Percentiles rank a stretch among this genome's conserved stretches.
These are phyloP conservation scores for Acinonyx jubatus DNA, from an alignment of 2,113 vertebrate genomes.

Conservation along the genomic window DNA sequence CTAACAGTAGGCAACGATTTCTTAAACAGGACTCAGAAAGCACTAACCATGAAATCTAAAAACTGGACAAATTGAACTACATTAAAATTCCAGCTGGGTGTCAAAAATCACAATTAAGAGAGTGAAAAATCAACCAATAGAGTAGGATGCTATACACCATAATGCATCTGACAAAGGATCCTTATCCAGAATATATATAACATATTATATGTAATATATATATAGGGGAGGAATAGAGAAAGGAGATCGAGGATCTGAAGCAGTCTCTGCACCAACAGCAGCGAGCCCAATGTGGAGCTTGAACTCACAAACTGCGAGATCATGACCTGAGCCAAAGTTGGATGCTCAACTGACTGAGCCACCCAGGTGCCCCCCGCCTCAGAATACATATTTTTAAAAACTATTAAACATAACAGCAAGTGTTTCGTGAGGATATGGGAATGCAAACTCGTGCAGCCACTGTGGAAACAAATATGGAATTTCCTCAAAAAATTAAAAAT, in stretches of 20 bases:
- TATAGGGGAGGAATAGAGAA: too few relatives aligned
- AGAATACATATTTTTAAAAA: not conserved
- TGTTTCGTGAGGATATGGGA: not conserved
- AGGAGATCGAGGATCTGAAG: too few relatives aligned
- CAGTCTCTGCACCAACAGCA: too few relatives aligned
- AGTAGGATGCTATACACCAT: not conserved
- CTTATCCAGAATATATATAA: not conserved
- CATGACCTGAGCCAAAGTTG: too few relatives aligned
- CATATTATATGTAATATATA: too few relatives aligned
- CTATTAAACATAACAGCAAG: not conserved
- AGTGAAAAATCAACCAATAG: not conserved
- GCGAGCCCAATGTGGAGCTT: too few relatives aligned
- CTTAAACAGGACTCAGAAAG: not conserved
- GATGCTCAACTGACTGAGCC: too few relatives aligned
- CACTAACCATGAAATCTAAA: not conserved
- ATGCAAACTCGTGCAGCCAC: not conserved
- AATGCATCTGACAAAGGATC: not conserved
- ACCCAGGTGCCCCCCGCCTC: too few relatives aligned
- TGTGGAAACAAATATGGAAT: not conserved
- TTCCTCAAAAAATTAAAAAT: not conserved
- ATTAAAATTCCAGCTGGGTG: not conserved
- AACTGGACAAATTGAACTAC: not conserved
- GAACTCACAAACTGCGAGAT: too few relatives aligned
- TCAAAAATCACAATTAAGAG: conserved; percentile 9
- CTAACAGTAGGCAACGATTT: not conserved